Percentiles rank a stretch among this genome's conserved stretches.
Evolutionary conservation across 2,888 invertebrate species (phyloP).

Genomic region (Oithona nana): DNA sequence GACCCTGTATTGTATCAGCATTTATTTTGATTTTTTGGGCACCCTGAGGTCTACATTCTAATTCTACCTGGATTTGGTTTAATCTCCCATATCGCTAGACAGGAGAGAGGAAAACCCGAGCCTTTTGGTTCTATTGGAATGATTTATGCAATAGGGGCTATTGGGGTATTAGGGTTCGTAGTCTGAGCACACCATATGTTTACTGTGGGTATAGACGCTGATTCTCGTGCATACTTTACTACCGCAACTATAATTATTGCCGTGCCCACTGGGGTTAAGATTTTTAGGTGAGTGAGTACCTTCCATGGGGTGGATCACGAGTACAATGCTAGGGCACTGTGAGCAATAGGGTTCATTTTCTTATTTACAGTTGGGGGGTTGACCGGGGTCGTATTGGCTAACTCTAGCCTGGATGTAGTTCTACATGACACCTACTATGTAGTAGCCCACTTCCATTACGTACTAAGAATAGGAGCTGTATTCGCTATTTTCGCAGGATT

Average conservation of each 20-base stretch:
- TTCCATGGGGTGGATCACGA: constrained; percentile 42
- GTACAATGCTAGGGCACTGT: constrained; percentile 40
- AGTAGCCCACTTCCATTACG: constrained; percentile 63
- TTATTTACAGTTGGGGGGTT: constrained; percentile 54
- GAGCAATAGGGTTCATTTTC: constrained; percentile 54
- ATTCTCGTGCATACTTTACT: constrained; percentile 64
- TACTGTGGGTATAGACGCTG: constrained; percentile 63
- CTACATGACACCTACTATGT: constrained; percentile 68
- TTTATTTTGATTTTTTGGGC: too few relatives aligned
- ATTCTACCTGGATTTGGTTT: too few relatives aligned
- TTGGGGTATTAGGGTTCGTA: too few relatives aligned
- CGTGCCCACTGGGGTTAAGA: constrained; percentile 62
- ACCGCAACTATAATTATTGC: constrained; percentile 72
- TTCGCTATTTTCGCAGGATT: constrained; percentile 56
- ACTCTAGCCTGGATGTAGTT: constrained; percentile 54
- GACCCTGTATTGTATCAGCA: too few relatives aligned
- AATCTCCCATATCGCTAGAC: too few relatives aligned
- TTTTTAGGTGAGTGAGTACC: constrained; percentile 56
- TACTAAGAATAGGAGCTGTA: constrained; percentile 55
- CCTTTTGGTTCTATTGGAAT: too few relatives aligned
- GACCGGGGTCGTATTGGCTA: constrained; percentile 42
- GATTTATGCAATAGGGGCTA: too few relatives aligned
- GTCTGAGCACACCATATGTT: too few relatives aligned
- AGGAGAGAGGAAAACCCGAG: too few relatives aligned
- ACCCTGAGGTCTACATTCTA: too few relatives aligned